These are phyloP conservation scores for Lithobates sylvaticus DNA, from an alignment of 2,797 vertebrate genomes.

Conservation along the genomic window DNA sequence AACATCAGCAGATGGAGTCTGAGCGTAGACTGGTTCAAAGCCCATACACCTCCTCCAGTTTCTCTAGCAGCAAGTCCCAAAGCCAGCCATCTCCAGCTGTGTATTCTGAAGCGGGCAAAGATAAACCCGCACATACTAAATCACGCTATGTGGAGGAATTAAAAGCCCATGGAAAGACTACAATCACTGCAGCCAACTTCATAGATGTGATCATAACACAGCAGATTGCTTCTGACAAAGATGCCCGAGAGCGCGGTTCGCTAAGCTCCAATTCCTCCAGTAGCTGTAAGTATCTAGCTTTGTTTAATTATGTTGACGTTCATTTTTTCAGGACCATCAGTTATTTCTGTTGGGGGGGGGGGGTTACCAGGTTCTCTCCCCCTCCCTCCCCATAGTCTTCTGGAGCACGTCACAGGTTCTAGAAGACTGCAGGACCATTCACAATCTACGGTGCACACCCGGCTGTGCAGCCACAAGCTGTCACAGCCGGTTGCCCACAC, in stretches of 20 bases:
- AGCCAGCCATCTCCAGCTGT: slow-evolving; percentile 78
- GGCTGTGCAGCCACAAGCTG: no score
- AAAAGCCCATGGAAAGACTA: slow-evolving; percentile 95
- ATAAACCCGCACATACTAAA: slow-evolving; percentile 91
- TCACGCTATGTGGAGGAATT: slow-evolving; percentile 97
- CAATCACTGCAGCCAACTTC: slow-evolving; percentile 98
- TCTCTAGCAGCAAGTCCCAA: slow-evolving; percentile 87
- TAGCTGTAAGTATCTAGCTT: slow-evolving; percentile 81
- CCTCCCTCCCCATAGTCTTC: no score
- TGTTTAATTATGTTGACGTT: no score
- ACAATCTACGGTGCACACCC: no score
- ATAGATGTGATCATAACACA: slow-evolving; percentile 99
- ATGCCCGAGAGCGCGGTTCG: slow-evolving; percentile 90
- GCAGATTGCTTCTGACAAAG: slow-evolving; percentile 97
- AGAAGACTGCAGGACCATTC: no score
- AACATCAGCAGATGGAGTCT: slow-evolving; percentile 79
- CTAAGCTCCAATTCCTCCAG: slow-evolving; percentile 97
- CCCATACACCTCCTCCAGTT: slow-evolving; percentile 84
- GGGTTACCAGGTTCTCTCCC: no score
- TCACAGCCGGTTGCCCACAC: no score
- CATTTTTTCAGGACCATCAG: no score
- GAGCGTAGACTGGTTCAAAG: slow-evolving; percentile 89
- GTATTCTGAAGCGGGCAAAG: slow-evolving; percentile 86
- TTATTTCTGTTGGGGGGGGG: no score
- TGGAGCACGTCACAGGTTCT: no score